Conservation (phyloP, 2,113 vertebrate species). For the Syngnathus floridae region DNA sequence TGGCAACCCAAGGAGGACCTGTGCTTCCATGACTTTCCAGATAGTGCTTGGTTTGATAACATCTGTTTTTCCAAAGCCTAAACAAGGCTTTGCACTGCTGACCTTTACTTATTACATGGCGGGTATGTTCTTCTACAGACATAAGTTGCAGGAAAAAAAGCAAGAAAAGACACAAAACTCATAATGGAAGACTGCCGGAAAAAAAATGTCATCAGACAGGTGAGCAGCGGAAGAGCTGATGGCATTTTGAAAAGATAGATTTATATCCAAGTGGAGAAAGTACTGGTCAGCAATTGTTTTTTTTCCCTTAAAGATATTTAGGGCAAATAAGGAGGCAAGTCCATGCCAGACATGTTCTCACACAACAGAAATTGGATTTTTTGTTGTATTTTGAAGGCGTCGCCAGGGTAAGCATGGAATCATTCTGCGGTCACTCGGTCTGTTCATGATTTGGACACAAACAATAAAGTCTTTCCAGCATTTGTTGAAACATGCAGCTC, state of each 20-base stretch:
- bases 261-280: conserved; percentile 11
- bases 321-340: not conserved
- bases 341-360: conserved; percentile 3
- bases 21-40: conserved; percentile 22
- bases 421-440: conserved; percentile 1
- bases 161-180: not conserved
- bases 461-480: not conserved
- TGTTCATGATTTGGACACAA: conserved; percentile 6
- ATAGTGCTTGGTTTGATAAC: conserved; percentile 14
- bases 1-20: conserved; percentile 14
- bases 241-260: conserved; percentile 34
- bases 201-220: conserved; percentile 41
- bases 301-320: not conserved
- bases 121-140: conserved; percentile 24
- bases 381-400: conserved; percentile 3
- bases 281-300: not conserved
- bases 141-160: conserved; percentile 1
- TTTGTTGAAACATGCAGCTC: not conserved
- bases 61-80: conserved; percentile 19
- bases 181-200: conserved; percentile 18
- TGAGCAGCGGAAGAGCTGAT: conserved; percentile 42
- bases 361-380: conserved; percentile 1
- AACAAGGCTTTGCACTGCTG: conserved; percentile 9
- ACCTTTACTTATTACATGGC: conserved; percentile 40
- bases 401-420: not conserved